phyloP scores from a whole-genome alignment of 2,113 vertebrate genomes.

The Geococcyx californianus region DNA sequence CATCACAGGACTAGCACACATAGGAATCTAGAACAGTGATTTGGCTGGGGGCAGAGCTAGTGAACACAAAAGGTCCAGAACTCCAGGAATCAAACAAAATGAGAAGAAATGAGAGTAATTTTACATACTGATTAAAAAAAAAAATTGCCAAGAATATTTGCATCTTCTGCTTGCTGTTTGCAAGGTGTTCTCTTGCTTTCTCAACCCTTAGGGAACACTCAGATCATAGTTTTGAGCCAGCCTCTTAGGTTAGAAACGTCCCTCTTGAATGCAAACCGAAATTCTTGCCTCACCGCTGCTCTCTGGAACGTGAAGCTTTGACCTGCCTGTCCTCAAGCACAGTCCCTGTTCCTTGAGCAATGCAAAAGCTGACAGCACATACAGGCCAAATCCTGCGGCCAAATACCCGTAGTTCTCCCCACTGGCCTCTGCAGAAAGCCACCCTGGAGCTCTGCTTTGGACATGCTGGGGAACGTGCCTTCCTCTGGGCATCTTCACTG shows the following conservation, averaged over 20 bases:
- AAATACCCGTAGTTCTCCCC: not conserved
- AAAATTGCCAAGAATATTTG: not conserved
- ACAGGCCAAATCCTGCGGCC: not conserved
- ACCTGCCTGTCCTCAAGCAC: not conserved
- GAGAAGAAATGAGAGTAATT: not conserved
- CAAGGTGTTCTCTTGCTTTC: not conserved
- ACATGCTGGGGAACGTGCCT: not conserved
- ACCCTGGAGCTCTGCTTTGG: not conserved
- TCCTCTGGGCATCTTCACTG: not conserved
- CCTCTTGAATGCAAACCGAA: not conserved
- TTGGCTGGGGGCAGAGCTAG: not conserved
- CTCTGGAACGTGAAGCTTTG: not conserved
- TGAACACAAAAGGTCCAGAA: not conserved
- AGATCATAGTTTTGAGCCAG: not conserved
- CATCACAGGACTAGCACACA: not conserved
- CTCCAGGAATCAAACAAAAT: not conserved
- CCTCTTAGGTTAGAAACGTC: accelerated
- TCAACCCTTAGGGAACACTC: not conserved
- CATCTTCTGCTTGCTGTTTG: not conserved
- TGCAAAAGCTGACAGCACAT: not conserved
- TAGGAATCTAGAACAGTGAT: not conserved
- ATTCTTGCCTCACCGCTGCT: not conserved
- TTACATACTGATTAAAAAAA: not conserved
- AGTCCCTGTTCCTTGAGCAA: not conserved
- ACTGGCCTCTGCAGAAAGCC: not conserved